Conservation (phyloP, 2,888 invertebrate genomes). For the Bellardia pandia region DNA sequence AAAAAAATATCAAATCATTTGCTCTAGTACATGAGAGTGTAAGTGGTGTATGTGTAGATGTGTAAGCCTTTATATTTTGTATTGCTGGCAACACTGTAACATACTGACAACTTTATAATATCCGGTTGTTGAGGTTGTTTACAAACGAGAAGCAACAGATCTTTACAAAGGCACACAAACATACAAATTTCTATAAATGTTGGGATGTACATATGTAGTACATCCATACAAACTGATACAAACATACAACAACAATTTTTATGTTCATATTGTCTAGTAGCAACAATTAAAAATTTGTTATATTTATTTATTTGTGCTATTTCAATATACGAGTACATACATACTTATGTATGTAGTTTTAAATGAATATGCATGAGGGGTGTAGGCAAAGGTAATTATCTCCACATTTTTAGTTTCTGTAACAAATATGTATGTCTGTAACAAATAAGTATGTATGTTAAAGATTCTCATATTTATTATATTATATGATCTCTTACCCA, state of each 20-base stretch:
- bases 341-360: constrained; percentile 1
- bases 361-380: neutral
- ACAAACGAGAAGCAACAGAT: constrained; percentile 58
- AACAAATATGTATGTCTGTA: no score
- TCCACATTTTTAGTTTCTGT: no score
- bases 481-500: no score
- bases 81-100: constrained; percentile 44
- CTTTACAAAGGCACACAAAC: neutral
- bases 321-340: neutral
- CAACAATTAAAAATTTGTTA: constrained; percentile 56
- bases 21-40: neutral
- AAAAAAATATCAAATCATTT: constrained; percentile 54
- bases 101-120: constrained; percentile 67
- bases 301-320: neutral
- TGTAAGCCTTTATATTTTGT: constrained; percentile 50
- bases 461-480: no score
- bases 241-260: no score
- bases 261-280: constrained; percentile 39
- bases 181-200: neutral
- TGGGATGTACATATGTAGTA: no score
- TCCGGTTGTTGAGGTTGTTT: constrained; percentile 60
- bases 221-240: no score
- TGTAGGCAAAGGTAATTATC: no score
- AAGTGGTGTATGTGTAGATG: constrained; percentile 6
- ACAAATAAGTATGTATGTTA: no score